These are phyloP conservation scores for Lynx canadensis DNA, from an alignment of 2,113 vertebrate species.

Conservation along the genomic window DNA sequence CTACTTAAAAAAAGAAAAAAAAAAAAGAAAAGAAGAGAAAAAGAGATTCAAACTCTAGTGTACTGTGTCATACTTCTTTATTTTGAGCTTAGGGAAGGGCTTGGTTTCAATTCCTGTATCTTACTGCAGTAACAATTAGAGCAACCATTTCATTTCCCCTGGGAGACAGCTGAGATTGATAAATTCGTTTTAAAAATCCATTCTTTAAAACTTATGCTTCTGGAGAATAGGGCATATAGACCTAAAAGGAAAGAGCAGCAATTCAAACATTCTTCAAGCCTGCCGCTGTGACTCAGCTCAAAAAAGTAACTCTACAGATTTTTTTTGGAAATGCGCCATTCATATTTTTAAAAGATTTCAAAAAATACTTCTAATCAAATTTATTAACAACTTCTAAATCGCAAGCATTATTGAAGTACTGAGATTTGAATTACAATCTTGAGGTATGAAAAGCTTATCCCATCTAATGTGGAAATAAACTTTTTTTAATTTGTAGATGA, in stretches of 20 bases:
- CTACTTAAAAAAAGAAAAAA: too few species aligned
- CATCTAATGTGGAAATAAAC: neutral
- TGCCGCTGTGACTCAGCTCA: neutral
- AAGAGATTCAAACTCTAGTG: neutral
- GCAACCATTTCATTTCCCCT: conserved; percentile 34
- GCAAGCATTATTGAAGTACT: neutral
- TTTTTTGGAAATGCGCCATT: neutral
- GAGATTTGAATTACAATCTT: conserved; percentile 10
- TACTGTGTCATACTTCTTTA: conserved; percentile 59
- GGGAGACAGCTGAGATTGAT: neutral
- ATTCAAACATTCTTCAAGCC: neutral
- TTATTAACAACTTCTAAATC: neutral
- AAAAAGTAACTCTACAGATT: neutral
- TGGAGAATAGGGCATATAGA: neutral
- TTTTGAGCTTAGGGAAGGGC: conserved; percentile 56
- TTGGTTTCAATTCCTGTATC: conserved; percentile 69
- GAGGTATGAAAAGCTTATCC: neutral
- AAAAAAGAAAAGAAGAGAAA: neutral
- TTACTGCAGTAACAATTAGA: neutral
- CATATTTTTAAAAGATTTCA: conserved; percentile 35
- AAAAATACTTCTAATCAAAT: conserved; percentile 12
- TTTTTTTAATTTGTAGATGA: neutral
- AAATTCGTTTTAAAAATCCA: neutral
- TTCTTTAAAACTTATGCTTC: conserved; percentile 6
- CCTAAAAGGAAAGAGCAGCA: neutral